Evolutionary conservation across 1,140 invertebrate genomes (phyloP).

Genomic region (Heterodera schachtii): DNA sequence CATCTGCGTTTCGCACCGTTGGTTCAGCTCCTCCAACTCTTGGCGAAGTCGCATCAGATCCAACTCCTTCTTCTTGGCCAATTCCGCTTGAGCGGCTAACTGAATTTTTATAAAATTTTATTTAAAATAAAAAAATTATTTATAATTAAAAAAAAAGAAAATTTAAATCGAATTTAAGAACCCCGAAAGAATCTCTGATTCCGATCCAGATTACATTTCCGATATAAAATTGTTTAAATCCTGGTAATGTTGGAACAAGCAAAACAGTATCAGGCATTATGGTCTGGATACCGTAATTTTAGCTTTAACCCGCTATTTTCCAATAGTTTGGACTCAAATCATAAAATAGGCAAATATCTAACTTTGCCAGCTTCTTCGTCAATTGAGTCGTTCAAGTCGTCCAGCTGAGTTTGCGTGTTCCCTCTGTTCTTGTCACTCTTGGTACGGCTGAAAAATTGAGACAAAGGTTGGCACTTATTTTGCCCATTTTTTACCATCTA

Average conservation of each 20-base stretch:
- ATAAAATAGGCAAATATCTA: too few species aligned
- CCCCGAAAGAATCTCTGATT: too few species aligned
- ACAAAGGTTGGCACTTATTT: background rate
- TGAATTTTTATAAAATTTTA: background rate
- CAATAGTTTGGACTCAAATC: too few species aligned
- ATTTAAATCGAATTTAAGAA: background rate
- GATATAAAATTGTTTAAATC: too few species aligned
- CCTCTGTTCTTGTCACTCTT: slow-evolving; percentile 51
- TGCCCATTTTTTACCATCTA: too few species aligned
- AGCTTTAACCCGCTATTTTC: too few species aligned
- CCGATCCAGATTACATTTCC: too few species aligned
- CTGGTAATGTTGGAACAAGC: too few species aligned
- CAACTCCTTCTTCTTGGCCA: slow-evolving; percentile 55
- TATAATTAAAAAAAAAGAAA: too few species aligned
- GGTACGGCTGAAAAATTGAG: slow-evolving; percentile 28
- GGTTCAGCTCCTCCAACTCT: slow-evolving; percentile 60
- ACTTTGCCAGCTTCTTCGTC: slow-evolving; percentile 57
- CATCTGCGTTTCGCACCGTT: slow-evolving; percentile 51
- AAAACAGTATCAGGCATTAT: too few species aligned
- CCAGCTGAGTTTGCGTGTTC: slow-evolving; percentile 46
- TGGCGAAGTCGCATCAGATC: slow-evolving; percentile 54
- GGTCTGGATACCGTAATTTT: too few species aligned
- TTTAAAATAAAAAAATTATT: slow-evolving; percentile 4
- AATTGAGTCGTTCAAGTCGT: slow-evolving; percentile 52
- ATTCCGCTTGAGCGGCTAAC: slow-evolving; percentile 48